Evolutionary conservation across 2,113 vertebrate genomes (phyloP).

Genomic region (Ceyx melanurus): DNA sequence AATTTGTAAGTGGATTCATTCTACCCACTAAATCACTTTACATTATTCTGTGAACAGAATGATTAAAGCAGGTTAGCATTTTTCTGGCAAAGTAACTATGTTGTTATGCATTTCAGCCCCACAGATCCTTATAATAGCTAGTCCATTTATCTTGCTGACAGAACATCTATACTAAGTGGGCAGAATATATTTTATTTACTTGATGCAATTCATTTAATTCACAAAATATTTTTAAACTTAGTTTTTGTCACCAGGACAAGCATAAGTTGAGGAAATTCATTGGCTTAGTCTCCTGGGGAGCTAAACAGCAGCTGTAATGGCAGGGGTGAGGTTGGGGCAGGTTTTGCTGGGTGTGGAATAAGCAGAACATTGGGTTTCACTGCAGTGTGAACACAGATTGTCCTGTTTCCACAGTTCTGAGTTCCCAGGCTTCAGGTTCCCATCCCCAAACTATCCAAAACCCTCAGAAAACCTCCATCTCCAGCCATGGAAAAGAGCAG

Average conservation of each 20-base stretch:
- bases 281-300: not conserved
- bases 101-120: constrained; percentile 75
- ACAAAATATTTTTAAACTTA: constrained; percentile 55
- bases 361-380: not conserved
- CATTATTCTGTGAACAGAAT: constrained; percentile 69
- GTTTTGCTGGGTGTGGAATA: not conserved
- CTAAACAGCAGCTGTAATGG: not conserved
- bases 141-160: constrained; percentile 77
- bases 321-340: rapidly evolving
- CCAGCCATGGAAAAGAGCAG: not conserved
- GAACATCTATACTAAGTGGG: constrained; percentile 69
- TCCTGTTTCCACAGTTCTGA: not conserved
- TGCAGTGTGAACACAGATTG: not conserved
- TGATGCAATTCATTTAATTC: constrained; percentile 65
- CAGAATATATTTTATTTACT: constrained; percentile 70
- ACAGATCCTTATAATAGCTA: constrained; percentile 58
- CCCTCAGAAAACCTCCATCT: not conserved
- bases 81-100: constrained; percentile 75
- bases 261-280: not conserved
- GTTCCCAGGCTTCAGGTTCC: not conserved
- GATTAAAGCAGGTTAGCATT: constrained; percentile 76
- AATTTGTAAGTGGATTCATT: constrained; percentile 78
- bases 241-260: constrained; percentile 20
- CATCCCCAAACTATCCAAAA: not conserved
- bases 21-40: constrained; percentile 76